Percentiles rank a stretch among this genome's conserved stretches.
phyloP scores from a whole-genome alignment of 1,140 invertebrate species.

The Sycophaga agraensis region DNA sequence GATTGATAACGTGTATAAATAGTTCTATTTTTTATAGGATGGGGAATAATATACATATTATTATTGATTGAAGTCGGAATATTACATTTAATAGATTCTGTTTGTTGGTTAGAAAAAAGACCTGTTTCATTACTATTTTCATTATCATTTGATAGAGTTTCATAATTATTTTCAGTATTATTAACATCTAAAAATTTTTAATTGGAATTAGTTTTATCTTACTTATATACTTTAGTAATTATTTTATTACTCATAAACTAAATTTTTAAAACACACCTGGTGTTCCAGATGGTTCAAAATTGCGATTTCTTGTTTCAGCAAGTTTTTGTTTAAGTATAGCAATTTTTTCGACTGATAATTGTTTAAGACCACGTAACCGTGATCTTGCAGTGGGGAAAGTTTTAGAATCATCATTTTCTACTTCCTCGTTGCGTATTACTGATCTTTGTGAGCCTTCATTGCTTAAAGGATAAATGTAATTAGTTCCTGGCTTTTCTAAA shows the following conservation, averaged over 20 bases:
- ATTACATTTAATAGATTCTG: conserved; percentile 14
- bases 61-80: conserved; percentile 42
- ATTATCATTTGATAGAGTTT: conserved; percentile 14
- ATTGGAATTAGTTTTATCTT: not conserved
- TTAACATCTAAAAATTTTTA: conserved; percentile 41
- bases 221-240: not conserved
- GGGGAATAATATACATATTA: conserved; percentile 56
- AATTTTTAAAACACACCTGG: conserved; percentile 11
- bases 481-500: conserved; percentile 64
- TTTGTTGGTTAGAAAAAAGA: conserved; percentile 31
- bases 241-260: no score
- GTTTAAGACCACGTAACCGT: conserved; percentile 65
- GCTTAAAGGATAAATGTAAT: conserved; percentile 63
- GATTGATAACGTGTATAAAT: conserved; percentile 58
- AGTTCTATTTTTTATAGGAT: conserved; percentile 55
- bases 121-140: conserved; percentile 30
- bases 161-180: conserved; percentile 33
- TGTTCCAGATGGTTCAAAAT: conserved; percentile 36
- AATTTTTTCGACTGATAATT: conserved; percentile 68
- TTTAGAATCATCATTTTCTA: conserved; percentile 48
- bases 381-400: conserved; percentile 59
- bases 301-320: conserved; percentile 60
- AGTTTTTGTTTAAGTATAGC: conserved; percentile 66
- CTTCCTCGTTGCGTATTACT: conserved; percentile 36
- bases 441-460: conserved; percentile 36